A percentile compares a stretch with the other conserved stretches of the same genome.
phyloP scores from a whole-genome alignment of 2,113 vertebrate genomes.

The Cyanoliseus patagonus region DNA sequence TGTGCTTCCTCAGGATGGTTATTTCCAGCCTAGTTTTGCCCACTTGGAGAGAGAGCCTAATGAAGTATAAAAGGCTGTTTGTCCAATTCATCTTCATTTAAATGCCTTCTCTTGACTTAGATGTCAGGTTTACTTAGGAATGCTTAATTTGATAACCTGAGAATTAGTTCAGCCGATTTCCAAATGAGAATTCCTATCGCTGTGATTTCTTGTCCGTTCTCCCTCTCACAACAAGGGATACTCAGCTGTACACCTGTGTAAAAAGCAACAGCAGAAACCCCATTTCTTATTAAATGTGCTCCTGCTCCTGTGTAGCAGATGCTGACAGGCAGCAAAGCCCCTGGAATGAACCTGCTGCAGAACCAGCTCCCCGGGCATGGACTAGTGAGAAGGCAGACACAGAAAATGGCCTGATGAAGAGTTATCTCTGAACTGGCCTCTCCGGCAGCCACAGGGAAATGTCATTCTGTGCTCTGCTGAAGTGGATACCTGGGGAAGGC shows the following conservation, averaged over 20 bases:
- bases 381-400: background rate
- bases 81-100: conserved; percentile 57
- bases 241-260: background rate
- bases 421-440: background rate
- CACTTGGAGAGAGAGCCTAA: conserved; percentile 15
- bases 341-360: background rate
- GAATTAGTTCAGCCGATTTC: conserved; percentile 51
- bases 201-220: background rate
- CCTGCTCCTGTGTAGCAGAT: background rate
- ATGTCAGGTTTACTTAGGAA: conserved; percentile 52
- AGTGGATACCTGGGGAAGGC: background rate
- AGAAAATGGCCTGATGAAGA: background rate
- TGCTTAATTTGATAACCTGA: conserved; percentile 50
- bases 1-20: background rate
- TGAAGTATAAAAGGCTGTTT: conserved; percentile 48
- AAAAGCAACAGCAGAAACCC: background rate
- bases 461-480: background rate
- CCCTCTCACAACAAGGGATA: background rate
- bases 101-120: conserved; percentile 23
- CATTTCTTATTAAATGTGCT: background rate
- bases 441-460: background rate
- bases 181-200: conserved; percentile 6
- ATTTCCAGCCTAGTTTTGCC: conserved; percentile 1
- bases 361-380: background rate
- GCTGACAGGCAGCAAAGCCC: background rate